Evolutionary conservation across 2,888 invertebrate species (phyloP).

Genomic region (Aporophyla nigra): DNA sequence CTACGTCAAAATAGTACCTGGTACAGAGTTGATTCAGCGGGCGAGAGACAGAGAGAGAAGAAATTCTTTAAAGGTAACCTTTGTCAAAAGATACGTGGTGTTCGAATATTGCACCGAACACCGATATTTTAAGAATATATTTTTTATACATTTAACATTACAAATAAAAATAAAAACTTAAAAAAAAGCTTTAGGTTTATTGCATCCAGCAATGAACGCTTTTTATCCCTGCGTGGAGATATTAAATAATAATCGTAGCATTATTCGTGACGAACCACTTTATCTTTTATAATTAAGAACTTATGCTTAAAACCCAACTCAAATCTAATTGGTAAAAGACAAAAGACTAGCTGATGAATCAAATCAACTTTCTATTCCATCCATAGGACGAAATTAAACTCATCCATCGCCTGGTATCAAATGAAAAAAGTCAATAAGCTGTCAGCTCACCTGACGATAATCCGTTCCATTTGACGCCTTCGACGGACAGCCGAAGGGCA

Average conservation of each 20-base stretch:
- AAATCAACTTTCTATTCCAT: background rate
- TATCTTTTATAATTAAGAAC: background rate
- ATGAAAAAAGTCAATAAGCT: constrained; percentile 52
- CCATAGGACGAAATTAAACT: constrained; percentile 10
- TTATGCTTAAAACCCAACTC: background rate
- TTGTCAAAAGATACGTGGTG: no score
- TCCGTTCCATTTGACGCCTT: constrained; percentile 62
- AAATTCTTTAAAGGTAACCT: no score
- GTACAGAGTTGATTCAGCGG: no score
- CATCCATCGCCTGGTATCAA: constrained; percentile 32
- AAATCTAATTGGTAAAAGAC: background rate
- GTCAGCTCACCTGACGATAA: constrained; percentile 54
- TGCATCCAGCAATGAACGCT: no score
- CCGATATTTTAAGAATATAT: no score
- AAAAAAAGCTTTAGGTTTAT: no score
- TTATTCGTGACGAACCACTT: no score
- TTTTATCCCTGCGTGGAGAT: background rate
- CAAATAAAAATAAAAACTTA: no score
- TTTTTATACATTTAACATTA: no score
- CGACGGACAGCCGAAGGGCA: constrained; percentile 46
- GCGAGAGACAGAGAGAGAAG: no score
- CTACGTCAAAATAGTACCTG: no score
- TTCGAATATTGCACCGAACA: no score
- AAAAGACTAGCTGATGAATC: background rate
- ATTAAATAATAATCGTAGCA: background rate